Conservation (phyloP, 2,888 invertebrate species). For the Sympetrum striolatum region DNA sequence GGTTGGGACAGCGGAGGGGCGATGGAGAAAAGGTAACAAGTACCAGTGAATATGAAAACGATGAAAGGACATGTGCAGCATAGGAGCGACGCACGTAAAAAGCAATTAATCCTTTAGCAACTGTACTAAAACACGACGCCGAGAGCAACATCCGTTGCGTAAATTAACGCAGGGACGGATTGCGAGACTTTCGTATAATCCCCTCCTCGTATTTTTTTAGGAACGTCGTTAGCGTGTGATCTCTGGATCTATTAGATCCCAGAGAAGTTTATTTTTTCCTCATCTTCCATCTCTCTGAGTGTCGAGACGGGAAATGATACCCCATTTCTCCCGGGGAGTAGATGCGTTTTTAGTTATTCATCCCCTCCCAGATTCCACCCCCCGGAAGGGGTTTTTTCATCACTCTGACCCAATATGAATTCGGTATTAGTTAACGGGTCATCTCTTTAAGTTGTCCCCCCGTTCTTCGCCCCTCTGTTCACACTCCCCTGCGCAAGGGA, state of each 20-base stretch:
- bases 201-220: too few relatives aligned
- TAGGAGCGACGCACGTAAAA: constrained; percentile 25
- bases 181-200: background rate
- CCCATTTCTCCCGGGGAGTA: background rate
- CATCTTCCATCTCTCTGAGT: too few relatives aligned
- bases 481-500: background rate
- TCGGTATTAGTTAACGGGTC: background rate
- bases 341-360: background rate
- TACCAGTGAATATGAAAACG: constrained; percentile 23
- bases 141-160: background rate
- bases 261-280: too few relatives aligned
- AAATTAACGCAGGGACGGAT: background rate
- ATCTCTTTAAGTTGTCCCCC: background rate
- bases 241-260: too few relatives aligned
- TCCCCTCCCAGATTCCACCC: background rate
- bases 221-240: too few relatives aligned
- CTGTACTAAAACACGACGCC: background rate
- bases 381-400: background rate
- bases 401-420: background rate
- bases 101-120: constrained; percentile 4
- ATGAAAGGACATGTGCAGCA: constrained; percentile 19
- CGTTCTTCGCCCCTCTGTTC: background rate
- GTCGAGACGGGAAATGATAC: background rate
- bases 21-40: constrained; percentile 27
- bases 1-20: background rate